Evolutionary conservation across 1,140 invertebrate genomes (phyloP), one percentile per base, ranked within the genome.

Genomic region (Campoletis sonorensis): DNA sequence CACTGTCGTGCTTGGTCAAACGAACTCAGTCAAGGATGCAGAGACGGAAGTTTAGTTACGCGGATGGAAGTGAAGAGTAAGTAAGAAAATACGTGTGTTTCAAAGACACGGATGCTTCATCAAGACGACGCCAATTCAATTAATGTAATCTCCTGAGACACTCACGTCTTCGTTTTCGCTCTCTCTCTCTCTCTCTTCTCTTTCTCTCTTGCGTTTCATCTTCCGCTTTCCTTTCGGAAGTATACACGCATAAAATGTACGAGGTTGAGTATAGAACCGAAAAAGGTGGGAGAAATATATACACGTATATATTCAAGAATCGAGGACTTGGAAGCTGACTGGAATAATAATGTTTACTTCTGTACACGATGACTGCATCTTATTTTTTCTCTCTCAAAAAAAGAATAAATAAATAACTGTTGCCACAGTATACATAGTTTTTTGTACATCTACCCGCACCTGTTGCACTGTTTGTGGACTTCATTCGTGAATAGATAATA

Each of bases 381-480:
- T 76, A 54, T 76, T 76, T 4, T 54, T 70, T 49, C 64, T 71
- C 45, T 81, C 79, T 82, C 79, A 79, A 79, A 37, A 79, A 82
- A 67, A 30, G n/a, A 16, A 27, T 54, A 33, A 21, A 40, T n/a
- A n/a, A n/a, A n/a, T n/a, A 64, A 23, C 37, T 76, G 40, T 45
- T 37, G 67, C 30, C 37, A 45, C 68, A 45, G 26, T 40, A 30
- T 27, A 40, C 27, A 67, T 15, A n/a, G 4, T 72, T 61, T 49
- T 21, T 54, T 37, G 45, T 77, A 83, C 73, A 58, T 67, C 4
- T 26, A 79, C 68, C 67, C 77, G 75, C 82, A 83, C 77, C 80
- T 81, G 79, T 81, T 83, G 80, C 64, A 72, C 4, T 40, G 10
- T 21, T 27, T 23, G 16, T 64, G 45, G 51, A 80, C 77, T 82